Evolutionary conservation across 1,140 invertebrate species (phyloP).

Genomic region (Macrobrachium nipponense): DNA sequence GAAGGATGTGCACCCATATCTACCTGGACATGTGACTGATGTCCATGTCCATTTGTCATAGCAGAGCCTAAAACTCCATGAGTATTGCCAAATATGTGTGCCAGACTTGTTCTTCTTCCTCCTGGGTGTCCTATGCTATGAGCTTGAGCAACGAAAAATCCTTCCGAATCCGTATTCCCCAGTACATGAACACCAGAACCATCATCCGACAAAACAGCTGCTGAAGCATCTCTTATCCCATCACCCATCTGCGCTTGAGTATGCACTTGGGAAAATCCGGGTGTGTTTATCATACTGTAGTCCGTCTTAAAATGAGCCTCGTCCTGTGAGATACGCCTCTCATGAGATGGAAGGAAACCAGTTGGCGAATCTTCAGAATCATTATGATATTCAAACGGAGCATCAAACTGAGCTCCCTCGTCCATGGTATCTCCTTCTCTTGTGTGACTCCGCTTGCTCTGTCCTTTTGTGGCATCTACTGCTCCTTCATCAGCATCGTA

Average conservation of each 20-base stretch:
- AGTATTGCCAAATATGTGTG: not conserved
- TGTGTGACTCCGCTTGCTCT: slow-evolving; percentile 35
- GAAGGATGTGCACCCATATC: not conserved
- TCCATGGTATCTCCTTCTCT: not conserved
- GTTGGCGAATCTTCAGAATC: not conserved
- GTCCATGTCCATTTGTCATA: not conserved
- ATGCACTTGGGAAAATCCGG: slow-evolving; percentile 5
- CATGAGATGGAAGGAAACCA: not conserved
- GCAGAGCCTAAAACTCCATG: slow-evolving; percentile 2
- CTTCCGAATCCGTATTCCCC: not conserved
- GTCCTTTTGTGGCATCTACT: slow-evolving; percentile 1
- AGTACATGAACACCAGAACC: not conserved
- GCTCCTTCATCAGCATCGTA: slow-evolving; percentile 13
- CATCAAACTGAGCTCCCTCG: not conserved
- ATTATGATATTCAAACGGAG: not conserved
- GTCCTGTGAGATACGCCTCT: not conserved
- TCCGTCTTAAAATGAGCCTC: not conserved
- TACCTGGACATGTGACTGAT: not conserved
- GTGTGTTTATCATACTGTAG: not conserved
- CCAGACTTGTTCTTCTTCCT: not conserved
- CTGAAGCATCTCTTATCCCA: not conserved
- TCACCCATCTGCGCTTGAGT: slow-evolving; percentile 22
- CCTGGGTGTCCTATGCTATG: not conserved
- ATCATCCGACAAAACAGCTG: not conserved
- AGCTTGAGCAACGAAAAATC: slow-evolving; percentile 16